These are phyloP conservation scores for Rhinatrema bivittatum DNA, from an alignment of 2,797 vertebrate species.

Conservation along the genomic window DNA sequence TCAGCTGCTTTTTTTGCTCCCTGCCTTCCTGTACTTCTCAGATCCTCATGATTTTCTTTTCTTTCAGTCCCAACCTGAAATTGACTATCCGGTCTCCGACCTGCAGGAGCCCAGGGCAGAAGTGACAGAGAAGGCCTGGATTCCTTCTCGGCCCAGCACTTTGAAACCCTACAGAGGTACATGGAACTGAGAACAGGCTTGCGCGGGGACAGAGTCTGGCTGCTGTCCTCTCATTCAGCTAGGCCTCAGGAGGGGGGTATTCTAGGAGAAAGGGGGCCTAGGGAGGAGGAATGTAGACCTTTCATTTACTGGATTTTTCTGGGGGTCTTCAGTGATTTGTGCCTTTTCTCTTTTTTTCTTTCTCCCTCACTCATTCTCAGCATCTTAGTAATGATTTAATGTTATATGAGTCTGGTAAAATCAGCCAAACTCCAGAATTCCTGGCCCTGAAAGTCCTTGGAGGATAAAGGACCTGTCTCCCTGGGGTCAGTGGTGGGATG, in stretches of 20 bases:
- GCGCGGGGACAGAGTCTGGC: no score
- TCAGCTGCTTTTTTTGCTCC: neutral
- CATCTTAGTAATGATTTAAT: no score
- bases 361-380: rapidly evolving
- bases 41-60: rapidly evolving
- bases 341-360: no score
- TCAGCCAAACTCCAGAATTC: no score
- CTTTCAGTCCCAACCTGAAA: constrained; percentile 80
- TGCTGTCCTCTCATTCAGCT: no score
- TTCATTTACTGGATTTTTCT: neutral
- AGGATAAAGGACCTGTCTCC: no score
- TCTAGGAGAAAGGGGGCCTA: rapidly evolving
- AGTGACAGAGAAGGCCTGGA: constrained; percentile 65
- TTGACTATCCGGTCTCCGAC: constrained; percentile 70
- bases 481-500: no score
- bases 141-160: constrained; percentile 56
- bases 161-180: constrained; percentile 75
- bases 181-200: neutral
- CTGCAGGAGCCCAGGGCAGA: constrained; percentile 63
- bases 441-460: no score
- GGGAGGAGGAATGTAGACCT: no score
- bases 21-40: neutral
- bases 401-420: no score
- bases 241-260: no score
- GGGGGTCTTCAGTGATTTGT: no score